Conservation (phyloP, 2,113 vertebrate genomes). For the Anolis sagrei region DNA sequence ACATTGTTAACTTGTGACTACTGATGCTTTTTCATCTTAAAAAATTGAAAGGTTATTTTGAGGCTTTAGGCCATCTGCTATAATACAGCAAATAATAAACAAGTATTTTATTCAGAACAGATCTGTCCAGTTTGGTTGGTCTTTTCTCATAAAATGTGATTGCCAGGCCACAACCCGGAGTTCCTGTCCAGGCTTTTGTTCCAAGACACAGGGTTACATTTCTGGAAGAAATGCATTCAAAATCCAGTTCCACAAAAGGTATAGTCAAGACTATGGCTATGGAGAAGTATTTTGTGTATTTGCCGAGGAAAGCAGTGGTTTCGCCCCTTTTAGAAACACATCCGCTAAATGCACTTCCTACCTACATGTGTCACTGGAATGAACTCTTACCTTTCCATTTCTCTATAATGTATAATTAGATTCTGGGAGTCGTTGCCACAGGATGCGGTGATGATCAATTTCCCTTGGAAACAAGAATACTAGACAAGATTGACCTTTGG, state of each 20-base stretch:
- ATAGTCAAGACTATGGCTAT: background rate
- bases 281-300: constrained; percentile 1
- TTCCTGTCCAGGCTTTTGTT: background rate
- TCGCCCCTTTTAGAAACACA: background rate
- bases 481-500: background rate
- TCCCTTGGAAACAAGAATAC: background rate
- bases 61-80: background rate
- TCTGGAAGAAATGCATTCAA: constrained; percentile 2
- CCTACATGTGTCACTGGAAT: background rate
- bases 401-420: background rate
- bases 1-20: background rate
- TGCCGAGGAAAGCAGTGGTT: background rate
- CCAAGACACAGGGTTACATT: background rate
- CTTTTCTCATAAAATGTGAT: background rate
- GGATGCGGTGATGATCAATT: background rate
- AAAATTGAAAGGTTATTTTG: background rate
- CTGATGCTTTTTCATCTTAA: background rate
- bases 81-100: background rate
- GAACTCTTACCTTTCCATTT: background rate
- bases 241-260: background rate
- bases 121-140: background rate
- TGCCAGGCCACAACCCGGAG: background rate
- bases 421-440: background rate
- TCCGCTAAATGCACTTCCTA: background rate
- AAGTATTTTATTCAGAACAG: background rate